Evolutionary conservation across 2,888 invertebrate species (phyloP).

Genomic region (Drosophila fungiperda): DNA sequence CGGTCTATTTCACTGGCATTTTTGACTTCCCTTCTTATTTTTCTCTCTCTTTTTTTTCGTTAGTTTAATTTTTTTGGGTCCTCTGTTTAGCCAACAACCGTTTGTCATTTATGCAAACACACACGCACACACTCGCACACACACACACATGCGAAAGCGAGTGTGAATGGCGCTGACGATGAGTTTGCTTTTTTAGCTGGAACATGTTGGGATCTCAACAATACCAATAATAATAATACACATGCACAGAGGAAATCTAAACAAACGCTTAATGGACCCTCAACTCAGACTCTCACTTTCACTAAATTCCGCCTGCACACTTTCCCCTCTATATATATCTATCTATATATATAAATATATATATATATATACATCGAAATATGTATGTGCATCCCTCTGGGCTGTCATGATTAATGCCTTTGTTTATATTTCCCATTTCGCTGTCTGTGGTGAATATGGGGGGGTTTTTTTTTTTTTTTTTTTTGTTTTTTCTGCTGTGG

Average conservation of each 20-base stretch:
- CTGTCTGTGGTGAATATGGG: slow-evolving; percentile 17
- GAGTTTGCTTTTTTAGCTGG: slow-evolving; percentile 62
- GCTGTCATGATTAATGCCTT: slow-evolving; percentile 77
- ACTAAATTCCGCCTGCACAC: slow-evolving; percentile 18
- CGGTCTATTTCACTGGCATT: slow-evolving; percentile 41
- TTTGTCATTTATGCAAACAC: slow-evolving; percentile 65
- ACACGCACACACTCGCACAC: slow-evolving; percentile 10
- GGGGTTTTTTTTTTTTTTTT: slow-evolving; percentile 3
- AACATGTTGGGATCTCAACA: slow-evolving; percentile 25
- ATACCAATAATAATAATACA: slow-evolving; percentile 11
- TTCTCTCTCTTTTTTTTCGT: slow-evolving; percentile 21
- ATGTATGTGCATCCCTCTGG: slow-evolving; percentile 30
- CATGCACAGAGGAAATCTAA: slow-evolving; percentile 35
- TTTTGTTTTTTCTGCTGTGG: slow-evolving; percentile 7
- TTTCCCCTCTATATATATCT: background rate
- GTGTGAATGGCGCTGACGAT: slow-evolving; percentile 18
- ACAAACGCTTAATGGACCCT: slow-evolving; percentile 66
- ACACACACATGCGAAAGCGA: slow-evolving; percentile 11
- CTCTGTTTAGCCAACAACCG: slow-evolving; percentile 53
- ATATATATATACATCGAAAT: slow-evolving; percentile 1
- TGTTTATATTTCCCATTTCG: slow-evolving; percentile 73
- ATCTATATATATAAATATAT: background rate
- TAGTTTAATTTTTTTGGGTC: slow-evolving; percentile 42
- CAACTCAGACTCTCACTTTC: slow-evolving; percentile 25
- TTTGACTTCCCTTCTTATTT: slow-evolving; percentile 7